Conservation (phyloP, 2,113 vertebrate genomes). For the Procavia capensis region DNA sequence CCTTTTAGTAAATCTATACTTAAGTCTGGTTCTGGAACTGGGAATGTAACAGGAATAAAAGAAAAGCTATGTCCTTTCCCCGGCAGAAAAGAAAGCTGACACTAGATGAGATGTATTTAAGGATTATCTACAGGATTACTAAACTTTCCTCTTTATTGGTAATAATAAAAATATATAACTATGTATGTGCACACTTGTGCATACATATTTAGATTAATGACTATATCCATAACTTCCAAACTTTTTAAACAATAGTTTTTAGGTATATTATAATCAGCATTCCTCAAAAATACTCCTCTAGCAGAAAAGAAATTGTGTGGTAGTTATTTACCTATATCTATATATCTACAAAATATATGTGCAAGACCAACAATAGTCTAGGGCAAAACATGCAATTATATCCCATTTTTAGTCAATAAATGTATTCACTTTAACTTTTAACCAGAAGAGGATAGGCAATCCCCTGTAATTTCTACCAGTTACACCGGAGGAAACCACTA, state of each 20-base stretch:
- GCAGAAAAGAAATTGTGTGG: not conserved
- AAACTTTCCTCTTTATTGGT: slow-evolving; percentile 1
- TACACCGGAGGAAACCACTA: not conserved
- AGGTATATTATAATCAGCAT: not conserved
- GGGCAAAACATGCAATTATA: not conserved
- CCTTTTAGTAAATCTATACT: not conserved
- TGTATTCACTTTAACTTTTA: not conserved
- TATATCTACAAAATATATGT: not conserved
- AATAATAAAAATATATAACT: not conserved
- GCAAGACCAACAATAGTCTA: not conserved
- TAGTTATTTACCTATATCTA: not conserved
- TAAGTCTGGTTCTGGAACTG: not conserved
- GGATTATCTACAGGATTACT: not conserved
- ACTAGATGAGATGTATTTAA: not conserved
- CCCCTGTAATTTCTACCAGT: not conserved
- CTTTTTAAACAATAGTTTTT: not conserved
- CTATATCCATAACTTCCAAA: not conserved
- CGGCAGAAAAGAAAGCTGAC: slow-evolving; percentile 3
- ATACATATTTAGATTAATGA: not conserved
- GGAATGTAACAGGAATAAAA: not conserved
- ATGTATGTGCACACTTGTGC: not conserved
- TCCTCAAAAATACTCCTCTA: not conserved
- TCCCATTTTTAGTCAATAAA: not conserved
- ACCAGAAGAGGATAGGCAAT: not conserved
- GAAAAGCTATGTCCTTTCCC: not conserved